Base-by-base conservation (phyloP, 1,140 invertebrate species). In the Cardiocondyla obscurior region DNA sequence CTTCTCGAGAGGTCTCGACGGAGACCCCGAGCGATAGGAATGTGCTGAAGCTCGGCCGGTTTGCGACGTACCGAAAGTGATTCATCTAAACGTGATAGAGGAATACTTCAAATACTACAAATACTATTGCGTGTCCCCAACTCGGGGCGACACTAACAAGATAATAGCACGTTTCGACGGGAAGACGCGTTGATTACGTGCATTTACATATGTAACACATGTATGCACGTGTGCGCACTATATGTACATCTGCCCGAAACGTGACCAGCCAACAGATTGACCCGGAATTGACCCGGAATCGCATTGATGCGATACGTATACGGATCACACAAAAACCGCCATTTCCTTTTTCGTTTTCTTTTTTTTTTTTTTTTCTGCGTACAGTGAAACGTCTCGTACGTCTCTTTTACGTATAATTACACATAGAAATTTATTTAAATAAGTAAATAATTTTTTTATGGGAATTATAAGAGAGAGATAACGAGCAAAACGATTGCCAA, bases 301-400 rank as follows among this genome's bases (percentile, higher is more conserved):
- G 60, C 64, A 73, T 82, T 46, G 74, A 86, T 30, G 67, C 58
- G 86, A 69, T 64, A 79, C 49, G 76, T 28, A 55, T 84, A 83
- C 74, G 51, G 84, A 77, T 90, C 89, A 85, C 73, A 82, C 81
- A 74, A 64, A 88, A 88, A 90, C 86, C 88, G 85, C 44, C 64
- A 85, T 89, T 90, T 90, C 86, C 81, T 2, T 16, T n/a, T n/a
- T n/a, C 64, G 85, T 89, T 90, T 90, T 88, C 81, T 2, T 16
- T n/a, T n/a, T n/a, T n/a, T n/a, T n/a, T n/a, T n/a, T n/a, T n/a
- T n/a, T n/a, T n/a, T n/a, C n/a, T 72, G 60, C 79, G 79, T 36
- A 30, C 42, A 14, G 36, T 72, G 65, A 28, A 64, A 60, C 82
- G n/a, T n/a, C n/a, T n/a, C n/a, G n/a, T n/a, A n/a, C n/a, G n/a